These are phyloP conservation scores for Leptodactylus fallax DNA, from an alignment of 2,797 vertebrate genomes.

Conservation along the genomic window DNA sequence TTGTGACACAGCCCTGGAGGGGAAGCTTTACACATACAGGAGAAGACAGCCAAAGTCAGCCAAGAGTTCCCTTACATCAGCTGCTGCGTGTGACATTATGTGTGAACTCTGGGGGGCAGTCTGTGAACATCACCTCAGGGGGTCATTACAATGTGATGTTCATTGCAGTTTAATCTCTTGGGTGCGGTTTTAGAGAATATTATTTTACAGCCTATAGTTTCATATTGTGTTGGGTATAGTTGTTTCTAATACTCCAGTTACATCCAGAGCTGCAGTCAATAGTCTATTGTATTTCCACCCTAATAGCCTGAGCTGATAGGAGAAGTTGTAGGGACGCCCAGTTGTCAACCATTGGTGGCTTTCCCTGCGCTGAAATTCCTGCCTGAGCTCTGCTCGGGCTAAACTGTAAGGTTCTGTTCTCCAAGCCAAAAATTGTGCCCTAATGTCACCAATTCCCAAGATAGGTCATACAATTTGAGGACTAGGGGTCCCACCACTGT, in stretches of 20 bases:
- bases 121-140: neutral
- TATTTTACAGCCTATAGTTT: neutral
- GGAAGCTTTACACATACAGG: constrained; percentile 21
- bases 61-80: constrained; percentile 8
- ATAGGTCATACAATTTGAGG: too few relatives aligned
- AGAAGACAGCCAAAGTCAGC: constrained; percentile 33
- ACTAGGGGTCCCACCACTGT: too few relatives aligned
- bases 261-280: neutral
- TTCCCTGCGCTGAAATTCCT: too few relatives aligned
- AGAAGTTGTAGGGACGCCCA: too few relatives aligned
- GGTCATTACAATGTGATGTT: neutral
- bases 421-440: too few relatives aligned
- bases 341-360: too few relatives aligned
- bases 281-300: too few relatives aligned
- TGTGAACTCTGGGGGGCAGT: neutral
- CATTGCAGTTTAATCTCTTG: neutral
- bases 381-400: too few relatives aligned
- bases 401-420: too few relatives aligned
- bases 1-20: constrained; percentile 19
- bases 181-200: neutral
- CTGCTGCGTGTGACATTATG: constrained; percentile 7
- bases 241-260: neutral
- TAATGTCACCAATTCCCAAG: too few relatives aligned
- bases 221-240: neutral
- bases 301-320: too few relatives aligned